These are phyloP conservation scores for Pangasius macronema DNA, from an alignment of 2,797 vertebrate species.

Conservation along the genomic window DNA sequence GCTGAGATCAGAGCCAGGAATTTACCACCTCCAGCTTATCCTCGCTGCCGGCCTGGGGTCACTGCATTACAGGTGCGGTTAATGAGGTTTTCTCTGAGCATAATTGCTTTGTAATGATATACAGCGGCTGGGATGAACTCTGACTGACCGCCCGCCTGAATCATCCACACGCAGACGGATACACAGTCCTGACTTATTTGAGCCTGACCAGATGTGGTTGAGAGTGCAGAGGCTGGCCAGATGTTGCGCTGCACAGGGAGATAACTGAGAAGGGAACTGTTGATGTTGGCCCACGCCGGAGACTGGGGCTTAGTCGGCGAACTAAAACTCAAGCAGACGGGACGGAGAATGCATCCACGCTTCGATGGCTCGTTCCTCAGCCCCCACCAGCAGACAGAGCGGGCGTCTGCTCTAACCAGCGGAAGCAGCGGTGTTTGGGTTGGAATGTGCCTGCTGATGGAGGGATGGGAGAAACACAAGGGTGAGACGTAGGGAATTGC, in stretches of 20 bases:
- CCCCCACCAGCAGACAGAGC: not conserved
- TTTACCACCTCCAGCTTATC: slow-evolving; percentile 43
- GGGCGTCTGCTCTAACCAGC: slow-evolving; percentile 35
- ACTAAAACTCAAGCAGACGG: slow-evolving; percentile 28
- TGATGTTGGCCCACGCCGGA: slow-evolving; percentile 42
- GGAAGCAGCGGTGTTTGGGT: slow-evolving; percentile 51
- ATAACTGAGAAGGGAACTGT: slow-evolving; percentile 46
- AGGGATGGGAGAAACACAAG: slow-evolving; percentile 20
- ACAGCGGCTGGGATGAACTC: slow-evolving; percentile 46
- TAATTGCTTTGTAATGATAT: slow-evolving; percentile 57
- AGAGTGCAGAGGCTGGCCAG: slow-evolving; percentile 38
- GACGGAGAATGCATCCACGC: not conserved
- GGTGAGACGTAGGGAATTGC: not conserved
- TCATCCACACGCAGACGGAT: slow-evolving; percentile 9
- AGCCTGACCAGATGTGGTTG: slow-evolving; percentile 30
- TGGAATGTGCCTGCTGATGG: slow-evolving; percentile 42
- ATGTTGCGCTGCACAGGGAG: slow-evolving; percentile 49
- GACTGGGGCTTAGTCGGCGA: not conserved
- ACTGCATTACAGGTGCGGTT: slow-evolving; percentile 52
- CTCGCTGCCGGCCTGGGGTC: slow-evolving; percentile 40
- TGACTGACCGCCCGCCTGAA: slow-evolving; percentile 42
- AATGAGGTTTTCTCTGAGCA: slow-evolving; percentile 54
- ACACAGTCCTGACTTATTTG: slow-evolving; percentile 19
- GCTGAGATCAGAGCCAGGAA: slow-evolving; percentile 38
- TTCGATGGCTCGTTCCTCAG: not conserved